These are phyloP conservation scores for Vesta saturnalis DNA, from an alignment of 2,888 invertebrate genomes.

Conservation along the genomic window DNA sequence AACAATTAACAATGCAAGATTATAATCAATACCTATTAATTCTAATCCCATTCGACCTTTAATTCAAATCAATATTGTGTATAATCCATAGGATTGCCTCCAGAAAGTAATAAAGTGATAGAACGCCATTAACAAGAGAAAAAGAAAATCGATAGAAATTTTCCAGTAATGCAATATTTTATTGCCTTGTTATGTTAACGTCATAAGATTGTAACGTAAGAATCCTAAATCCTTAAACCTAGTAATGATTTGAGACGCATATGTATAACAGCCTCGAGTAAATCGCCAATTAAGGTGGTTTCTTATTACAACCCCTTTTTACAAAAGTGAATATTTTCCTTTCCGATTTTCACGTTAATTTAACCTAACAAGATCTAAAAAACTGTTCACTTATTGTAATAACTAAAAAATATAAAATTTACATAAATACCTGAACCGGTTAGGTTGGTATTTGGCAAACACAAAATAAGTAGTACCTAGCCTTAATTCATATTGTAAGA, in stretches of 20 bases:
- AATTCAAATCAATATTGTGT: no score
- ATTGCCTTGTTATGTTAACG: conserved; percentile 1
- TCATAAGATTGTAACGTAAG: not conserved
- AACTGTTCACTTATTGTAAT: no score
- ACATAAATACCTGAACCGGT: no score
- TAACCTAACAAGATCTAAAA: no score
- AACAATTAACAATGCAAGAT: no score
- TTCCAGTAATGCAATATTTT: not conserved
- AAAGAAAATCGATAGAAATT: not conserved
- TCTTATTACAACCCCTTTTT: not conserved
- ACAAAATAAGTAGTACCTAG: not conserved
- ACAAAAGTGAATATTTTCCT: not conserved
- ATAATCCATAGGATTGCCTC: no score
- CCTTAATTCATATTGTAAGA: no score
- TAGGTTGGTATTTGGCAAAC: not conserved
- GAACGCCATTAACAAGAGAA: not conserved
- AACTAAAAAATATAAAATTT: no score
- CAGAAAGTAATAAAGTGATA: not conserved
- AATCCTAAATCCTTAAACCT: not conserved
- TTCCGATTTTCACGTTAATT: no score
- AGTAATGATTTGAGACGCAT: not conserved
- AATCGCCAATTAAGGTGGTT: not conserved
- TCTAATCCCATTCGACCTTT: no score
- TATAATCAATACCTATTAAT: no score
- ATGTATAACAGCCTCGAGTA: not conserved